These are phyloP conservation scores for Platysteira castanea DNA, from an alignment of 2,113 vertebrate genomes.

Conservation along the genomic window DNA sequence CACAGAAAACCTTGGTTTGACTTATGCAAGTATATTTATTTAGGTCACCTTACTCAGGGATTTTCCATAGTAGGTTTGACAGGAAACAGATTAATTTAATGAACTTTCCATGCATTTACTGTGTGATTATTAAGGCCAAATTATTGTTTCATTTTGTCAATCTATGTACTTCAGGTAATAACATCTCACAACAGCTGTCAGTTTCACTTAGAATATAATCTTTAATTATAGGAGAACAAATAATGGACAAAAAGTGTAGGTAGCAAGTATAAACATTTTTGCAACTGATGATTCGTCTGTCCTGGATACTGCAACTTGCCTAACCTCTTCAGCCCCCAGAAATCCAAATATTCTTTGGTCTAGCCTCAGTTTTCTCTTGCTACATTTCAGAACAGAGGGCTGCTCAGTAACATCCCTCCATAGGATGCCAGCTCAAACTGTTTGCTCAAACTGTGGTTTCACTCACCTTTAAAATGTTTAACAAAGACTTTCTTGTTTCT, in stretches of 20 bases:
- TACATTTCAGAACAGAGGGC: not conserved
- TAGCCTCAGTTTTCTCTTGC: not conserved
- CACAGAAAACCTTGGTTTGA: constrained; percentile 15
- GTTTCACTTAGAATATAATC: not conserved
- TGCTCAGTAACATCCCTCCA: not conserved
- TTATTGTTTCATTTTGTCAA: not conserved
- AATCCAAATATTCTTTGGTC: not conserved
- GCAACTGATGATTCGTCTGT: not conserved
- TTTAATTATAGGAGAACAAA: not conserved
- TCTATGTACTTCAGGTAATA: not conserved
- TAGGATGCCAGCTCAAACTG: not conserved
- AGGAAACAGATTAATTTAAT: not conserved
- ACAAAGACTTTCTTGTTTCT: not conserved
- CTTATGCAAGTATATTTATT: constrained; percentile 21
- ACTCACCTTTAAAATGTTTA: not conserved
- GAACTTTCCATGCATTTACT: not conserved
- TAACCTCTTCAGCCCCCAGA: not conserved
- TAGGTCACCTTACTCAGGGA: not conserved
- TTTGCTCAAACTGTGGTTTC: not conserved
- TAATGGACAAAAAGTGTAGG: not conserved
- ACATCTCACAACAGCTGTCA: not conserved
- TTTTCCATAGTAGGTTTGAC: not conserved
- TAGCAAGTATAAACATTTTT: not conserved
- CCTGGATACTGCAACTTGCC: not conserved
- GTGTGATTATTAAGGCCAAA: not conserved